Percentiles rank a stretch among this genome's conserved stretches.
Evolutionary conservation across 2,113 vertebrate species (phyloP).

Genomic region (Cinclus mexicanus): DNA sequence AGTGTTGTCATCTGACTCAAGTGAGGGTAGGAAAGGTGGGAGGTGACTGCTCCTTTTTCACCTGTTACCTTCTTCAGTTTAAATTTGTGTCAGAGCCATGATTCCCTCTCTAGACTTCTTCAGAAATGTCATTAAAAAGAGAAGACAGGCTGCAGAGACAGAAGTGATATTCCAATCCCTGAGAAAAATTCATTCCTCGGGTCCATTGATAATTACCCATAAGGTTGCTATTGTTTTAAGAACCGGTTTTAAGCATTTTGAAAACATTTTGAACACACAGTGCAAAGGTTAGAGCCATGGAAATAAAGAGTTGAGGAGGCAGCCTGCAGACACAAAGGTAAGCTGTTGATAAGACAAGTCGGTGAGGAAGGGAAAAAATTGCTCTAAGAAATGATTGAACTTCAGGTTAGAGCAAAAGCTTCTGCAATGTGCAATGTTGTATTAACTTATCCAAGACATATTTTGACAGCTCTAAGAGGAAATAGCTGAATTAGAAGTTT

Average conservation of each 20-base stretch:
- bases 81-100: not conserved
- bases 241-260: not conserved
- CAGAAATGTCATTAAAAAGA: not conserved
- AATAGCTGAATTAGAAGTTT: constrained; percentile 66
- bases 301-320: constrained; percentile 3
- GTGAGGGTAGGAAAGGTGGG: not conserved
- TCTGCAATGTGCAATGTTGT: constrained; percentile 24
- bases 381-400: constrained; percentile 20
- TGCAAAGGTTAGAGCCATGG: not conserved
- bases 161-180: not conserved
- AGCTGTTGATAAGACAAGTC: not conserved
- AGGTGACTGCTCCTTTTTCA: not conserved
- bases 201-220: not conserved
- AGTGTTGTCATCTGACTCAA: not conserved
- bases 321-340: not conserved
- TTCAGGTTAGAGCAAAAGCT: constrained; percentile 44
- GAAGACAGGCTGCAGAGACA: not conserved
- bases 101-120: not conserved
- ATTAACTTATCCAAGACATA: constrained; percentile 40
- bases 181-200: not conserved
- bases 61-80: not conserved
- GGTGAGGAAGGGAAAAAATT: not conserved
- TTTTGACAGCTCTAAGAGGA: constrained; percentile 53
- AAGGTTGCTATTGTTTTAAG: not conserved
- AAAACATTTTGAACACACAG: not conserved